Conservation (phyloP, 2,797 vertebrate species). For the Myoxocephalus aenaeus region DNA sequence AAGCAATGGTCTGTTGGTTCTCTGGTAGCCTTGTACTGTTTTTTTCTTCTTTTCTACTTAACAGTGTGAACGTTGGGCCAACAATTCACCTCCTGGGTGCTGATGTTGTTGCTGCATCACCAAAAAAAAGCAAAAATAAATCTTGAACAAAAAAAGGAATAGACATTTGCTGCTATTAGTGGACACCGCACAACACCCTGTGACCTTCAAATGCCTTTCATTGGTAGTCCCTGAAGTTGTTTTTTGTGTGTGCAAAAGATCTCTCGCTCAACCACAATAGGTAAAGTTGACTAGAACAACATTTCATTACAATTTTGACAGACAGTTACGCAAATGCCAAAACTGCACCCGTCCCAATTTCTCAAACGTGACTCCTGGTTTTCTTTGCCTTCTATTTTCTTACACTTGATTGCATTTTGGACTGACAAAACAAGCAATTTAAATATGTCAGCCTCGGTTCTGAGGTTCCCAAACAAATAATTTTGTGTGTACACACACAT, state of each 20-base stretch:
- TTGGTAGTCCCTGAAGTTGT: not conserved
- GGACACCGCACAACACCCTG: no score
- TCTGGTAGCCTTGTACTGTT: slow-evolving; percentile 68
- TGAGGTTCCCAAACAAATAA: not conserved
- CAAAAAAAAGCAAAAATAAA: slow-evolving; percentile 69
- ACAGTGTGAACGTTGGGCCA: slow-evolving; percentile 64
- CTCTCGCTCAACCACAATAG: no score
- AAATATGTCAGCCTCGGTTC: not conserved
- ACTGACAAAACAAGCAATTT: not conserved
- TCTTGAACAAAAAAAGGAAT: slow-evolving; percentile 31
- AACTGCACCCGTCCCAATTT: not conserved
- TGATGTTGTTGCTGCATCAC: slow-evolving; percentile 68
- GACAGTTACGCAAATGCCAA: not conserved
- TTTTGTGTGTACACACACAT: no score
- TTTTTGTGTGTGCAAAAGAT: no score
- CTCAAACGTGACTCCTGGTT: not conserved
- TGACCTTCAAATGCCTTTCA: not conserved
- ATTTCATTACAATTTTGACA: not conserved
- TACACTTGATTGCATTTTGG: not conserved
- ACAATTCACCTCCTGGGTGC: slow-evolving; percentile 63
- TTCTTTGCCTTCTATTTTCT: not conserved
- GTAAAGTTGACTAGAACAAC: not conserved
- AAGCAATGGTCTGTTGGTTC: slow-evolving; percentile 61
- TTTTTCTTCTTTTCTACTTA: slow-evolving; percentile 73
- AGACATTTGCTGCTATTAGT: not conserved